Percentiles rank a stretch among this genome's conserved stretches.
These are phyloP conservation scores for Hyperoplus immaculatus DNA, from an alignment of 2,797 vertebrate species.

Conservation along the genomic window DNA sequence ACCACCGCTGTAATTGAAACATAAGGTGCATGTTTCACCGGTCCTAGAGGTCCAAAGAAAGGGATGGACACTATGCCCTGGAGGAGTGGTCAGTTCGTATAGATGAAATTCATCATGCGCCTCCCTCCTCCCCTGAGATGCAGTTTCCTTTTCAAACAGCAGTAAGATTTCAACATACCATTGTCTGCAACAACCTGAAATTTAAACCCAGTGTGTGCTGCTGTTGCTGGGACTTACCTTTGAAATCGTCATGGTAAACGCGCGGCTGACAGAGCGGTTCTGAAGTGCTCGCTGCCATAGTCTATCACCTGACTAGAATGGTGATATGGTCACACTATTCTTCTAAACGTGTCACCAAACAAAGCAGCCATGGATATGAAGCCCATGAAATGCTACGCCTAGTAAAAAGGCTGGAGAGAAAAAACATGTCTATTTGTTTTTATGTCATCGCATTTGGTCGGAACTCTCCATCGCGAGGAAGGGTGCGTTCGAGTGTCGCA, in stretches of 20 bases:
- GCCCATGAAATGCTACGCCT: not conserved
- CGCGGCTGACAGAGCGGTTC: conserved; percentile 85
- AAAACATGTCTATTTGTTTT: not conserved
- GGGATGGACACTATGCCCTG: conserved; percentile 11
- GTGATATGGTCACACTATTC: conserved; percentile 13
- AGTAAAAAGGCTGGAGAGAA: not conserved
- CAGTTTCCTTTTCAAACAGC: not conserved
- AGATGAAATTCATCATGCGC: conserved; percentile 14
- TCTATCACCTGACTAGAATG: conserved; percentile 18
- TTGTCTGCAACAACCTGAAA: not conserved
- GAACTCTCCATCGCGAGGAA: not conserved
- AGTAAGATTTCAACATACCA: not conserved
- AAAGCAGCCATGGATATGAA: conserved; percentile 39
- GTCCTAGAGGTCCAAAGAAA: conserved; percentile 15
- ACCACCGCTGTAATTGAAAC: not conserved
- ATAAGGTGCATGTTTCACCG: no score
- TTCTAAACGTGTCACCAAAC: conserved; percentile 5
- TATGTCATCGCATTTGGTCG: conserved; percentile 36
- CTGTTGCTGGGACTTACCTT: conserved; percentile 77
- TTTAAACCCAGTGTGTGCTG: not conserved
- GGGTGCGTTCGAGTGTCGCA: conserved; percentile 47
- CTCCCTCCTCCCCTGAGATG: not conserved
- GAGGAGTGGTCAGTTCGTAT: conserved; percentile 51
- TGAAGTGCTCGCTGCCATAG: conserved; percentile 83
- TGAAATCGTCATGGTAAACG: conserved; percentile 81